Percentiles rank a stretch among this genome's conserved stretches.
Evolutionary conservation across 1,140 invertebrate species (phyloP).

Genomic region (Cepaea nemoralis): DNA sequence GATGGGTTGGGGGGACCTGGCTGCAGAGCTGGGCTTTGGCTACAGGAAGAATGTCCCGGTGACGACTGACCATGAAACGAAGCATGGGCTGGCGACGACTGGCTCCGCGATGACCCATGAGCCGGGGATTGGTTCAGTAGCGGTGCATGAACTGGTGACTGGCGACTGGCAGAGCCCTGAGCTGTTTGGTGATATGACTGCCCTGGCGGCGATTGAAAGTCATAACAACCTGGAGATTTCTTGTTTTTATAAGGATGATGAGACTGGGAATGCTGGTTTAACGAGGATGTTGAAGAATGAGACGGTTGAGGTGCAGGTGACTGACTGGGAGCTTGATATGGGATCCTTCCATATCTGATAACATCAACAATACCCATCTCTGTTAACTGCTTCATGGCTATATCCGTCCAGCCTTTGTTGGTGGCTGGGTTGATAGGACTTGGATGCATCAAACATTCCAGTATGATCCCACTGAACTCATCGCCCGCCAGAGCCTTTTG

Average conservation of each 20-base stretch:
- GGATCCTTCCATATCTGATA: slow-evolving; percentile 38
- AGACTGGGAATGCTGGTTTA: background rate
- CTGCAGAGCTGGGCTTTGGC: slow-evolving; percentile 21
- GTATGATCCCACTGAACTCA: slow-evolving; percentile 73
- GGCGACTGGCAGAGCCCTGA: slow-evolving; percentile 5
- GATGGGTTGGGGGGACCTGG: background rate
- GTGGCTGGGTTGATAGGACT: slow-evolving; percentile 82
- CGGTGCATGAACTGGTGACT: slow-evolving; percentile 9
- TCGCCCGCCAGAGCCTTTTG: slow-evolving; percentile 76
- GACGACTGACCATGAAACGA: slow-evolving; percentile 22
- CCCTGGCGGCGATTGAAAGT: slow-evolving; percentile 25
- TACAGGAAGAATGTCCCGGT: slow-evolving; percentile 17
- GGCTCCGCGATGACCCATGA: slow-evolving; percentile 4
- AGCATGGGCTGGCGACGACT: slow-evolving; percentile 24
- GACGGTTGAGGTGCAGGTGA: slow-evolving; percentile 14
- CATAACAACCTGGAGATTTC: slow-evolving; percentile 24
- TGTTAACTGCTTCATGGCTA: slow-evolving; percentile 78
- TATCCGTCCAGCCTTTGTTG: slow-evolving; percentile 86
- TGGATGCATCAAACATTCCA: slow-evolving; percentile 84
- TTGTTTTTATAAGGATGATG: slow-evolving; percentile 14
- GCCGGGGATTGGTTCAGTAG: slow-evolving; percentile 5
- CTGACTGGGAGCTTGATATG: slow-evolving; percentile 24
- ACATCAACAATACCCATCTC: slow-evolving; percentile 80
- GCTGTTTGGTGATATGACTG: slow-evolving; percentile 24
- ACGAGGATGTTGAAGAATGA: background rate